These are phyloP conservation scores for Puma concolor DNA, from an alignment of 2,113 vertebrate species.

Conservation along the genomic window DNA sequence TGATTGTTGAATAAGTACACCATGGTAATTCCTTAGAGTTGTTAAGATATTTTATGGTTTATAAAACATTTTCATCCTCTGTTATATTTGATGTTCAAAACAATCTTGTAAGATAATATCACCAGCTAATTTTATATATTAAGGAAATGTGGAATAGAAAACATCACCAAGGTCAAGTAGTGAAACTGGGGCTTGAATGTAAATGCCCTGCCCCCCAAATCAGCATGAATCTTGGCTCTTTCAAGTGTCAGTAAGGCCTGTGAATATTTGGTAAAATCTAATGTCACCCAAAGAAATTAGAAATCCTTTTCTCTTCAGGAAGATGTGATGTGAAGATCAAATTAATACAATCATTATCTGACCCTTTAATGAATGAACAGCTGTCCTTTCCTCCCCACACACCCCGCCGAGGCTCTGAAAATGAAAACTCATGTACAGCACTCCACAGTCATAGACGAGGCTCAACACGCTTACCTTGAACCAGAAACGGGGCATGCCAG, in stretches of 20 bases:
- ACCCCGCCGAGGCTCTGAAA: neutral
- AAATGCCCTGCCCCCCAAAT: neutral
- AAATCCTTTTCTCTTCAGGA: slow-evolving; percentile 27
- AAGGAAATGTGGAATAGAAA: neutral
- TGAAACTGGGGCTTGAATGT: neutral
- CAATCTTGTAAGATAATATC: neutral
- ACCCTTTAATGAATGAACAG: slow-evolving; percentile 44
- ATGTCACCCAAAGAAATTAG: neutral
- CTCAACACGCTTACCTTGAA: neutral
- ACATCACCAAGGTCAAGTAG: neutral
- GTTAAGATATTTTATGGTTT: neutral
- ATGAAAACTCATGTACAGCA: neutral
- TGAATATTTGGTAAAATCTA: neutral
- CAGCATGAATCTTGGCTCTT: neutral
- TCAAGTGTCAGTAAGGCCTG: neutral
- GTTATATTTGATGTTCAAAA: neutral
- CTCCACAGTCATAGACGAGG: neutral
- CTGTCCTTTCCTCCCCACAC: neutral
- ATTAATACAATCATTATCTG: slow-evolving; percentile 23
- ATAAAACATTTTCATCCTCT: slow-evolving; percentile 32
- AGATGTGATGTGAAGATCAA: slow-evolving; percentile 16
- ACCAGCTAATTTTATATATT: slow-evolving; percentile 1
- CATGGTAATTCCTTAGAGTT: neutral
- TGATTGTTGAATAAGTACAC: neutral
- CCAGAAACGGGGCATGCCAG: neutral